Percentiles rank a stretch among this genome's conserved stretches.
These are phyloP conservation scores for Phenganax subtilis DNA, from an alignment of 92 coral and sea anemone genomes.

Conservation along the genomic window DNA sequence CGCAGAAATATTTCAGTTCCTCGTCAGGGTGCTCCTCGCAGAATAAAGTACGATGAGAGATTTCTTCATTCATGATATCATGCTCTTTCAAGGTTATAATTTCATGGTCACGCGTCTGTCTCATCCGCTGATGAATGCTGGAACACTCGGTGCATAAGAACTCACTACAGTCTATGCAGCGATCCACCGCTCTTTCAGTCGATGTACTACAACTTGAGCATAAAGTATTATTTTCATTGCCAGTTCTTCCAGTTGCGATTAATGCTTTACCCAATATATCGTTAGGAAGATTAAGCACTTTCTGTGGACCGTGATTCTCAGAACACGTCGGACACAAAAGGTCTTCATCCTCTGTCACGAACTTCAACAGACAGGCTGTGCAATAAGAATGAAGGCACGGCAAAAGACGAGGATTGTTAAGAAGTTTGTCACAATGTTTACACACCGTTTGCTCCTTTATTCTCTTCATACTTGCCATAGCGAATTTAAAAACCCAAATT, in stretches of 20 bases:
- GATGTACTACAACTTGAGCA: slow-evolving; percentile 79
- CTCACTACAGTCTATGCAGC: slow-evolving; percentile 91
- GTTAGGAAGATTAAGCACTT: slow-evolving; percentile 55
- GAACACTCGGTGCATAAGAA: slow-evolving; percentile 85
- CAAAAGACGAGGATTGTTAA: slow-evolving; percentile 75
- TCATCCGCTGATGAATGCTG: slow-evolving; percentile 71
- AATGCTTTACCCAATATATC: slow-evolving; percentile 80
- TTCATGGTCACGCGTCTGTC: slow-evolving; percentile 87
- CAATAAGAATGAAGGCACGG: slow-evolving; percentile 94
- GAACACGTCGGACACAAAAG: slow-evolving; percentile 69
- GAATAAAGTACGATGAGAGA: slow-evolving; percentile 71
- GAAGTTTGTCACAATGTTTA: slow-evolving; percentile 59
- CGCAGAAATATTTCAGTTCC: slow-evolving; percentile 76
- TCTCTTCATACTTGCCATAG: slow-evolving; percentile 1
- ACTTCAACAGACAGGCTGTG: slow-evolving; percentile 65
- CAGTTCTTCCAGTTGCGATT: slow-evolving; percentile 49
- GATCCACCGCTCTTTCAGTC: slow-evolving; percentile 59
- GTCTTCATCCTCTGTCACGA: slow-evolving; percentile 50
- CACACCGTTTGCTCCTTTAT: slow-evolving; percentile 58
- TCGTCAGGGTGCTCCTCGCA: slow-evolving; percentile 74
- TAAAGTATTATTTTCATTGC: neutral
- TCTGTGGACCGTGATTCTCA: slow-evolving; percentile 64
- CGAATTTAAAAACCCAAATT: neutral
- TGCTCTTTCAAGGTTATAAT: slow-evolving; percentile 73
- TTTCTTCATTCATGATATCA: slow-evolving; percentile 65